Conservation (phyloP, 2,113 vertebrate species). For the Calidris pugnax region DNA sequence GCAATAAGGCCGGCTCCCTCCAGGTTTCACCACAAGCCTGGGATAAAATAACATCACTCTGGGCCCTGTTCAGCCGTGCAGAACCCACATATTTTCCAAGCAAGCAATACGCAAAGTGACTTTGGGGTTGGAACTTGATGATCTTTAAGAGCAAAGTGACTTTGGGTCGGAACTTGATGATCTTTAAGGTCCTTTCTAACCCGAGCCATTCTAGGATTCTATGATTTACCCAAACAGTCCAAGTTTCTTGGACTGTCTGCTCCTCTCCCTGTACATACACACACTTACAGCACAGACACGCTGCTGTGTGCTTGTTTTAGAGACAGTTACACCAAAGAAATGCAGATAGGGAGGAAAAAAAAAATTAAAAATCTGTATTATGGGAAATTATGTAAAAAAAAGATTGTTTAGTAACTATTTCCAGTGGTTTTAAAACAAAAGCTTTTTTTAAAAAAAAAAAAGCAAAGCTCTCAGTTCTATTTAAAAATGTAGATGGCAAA, state of each 20-base stretch:
- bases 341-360: not conserved
- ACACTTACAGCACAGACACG: not conserved
- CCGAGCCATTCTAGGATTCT: no score
- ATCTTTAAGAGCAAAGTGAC: not conserved
- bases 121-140: no score
- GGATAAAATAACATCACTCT: not conserved
- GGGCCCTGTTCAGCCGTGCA: not conserved
- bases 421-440: no score
- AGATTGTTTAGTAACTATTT: no score
- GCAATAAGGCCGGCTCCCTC: not conserved
- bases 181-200: no score
- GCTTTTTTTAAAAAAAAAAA: not conserved
- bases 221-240: not conserved
- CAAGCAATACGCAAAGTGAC: not conserved
- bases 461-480: not conserved
- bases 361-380: not conserved
- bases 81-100: not conserved
- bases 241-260: not conserved
- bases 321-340: not conserved
- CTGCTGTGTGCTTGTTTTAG: not conserved
- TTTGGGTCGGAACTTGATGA: no score
- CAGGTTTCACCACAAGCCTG: not conserved
- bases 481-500: not conserved
- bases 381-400: no score
- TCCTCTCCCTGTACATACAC: not conserved